Evolutionary conservation across 2,113 vertebrate species (phyloP), one percentile per base, ranked within the genome.

Genomic region (Oryzias curvinotus): DNA sequence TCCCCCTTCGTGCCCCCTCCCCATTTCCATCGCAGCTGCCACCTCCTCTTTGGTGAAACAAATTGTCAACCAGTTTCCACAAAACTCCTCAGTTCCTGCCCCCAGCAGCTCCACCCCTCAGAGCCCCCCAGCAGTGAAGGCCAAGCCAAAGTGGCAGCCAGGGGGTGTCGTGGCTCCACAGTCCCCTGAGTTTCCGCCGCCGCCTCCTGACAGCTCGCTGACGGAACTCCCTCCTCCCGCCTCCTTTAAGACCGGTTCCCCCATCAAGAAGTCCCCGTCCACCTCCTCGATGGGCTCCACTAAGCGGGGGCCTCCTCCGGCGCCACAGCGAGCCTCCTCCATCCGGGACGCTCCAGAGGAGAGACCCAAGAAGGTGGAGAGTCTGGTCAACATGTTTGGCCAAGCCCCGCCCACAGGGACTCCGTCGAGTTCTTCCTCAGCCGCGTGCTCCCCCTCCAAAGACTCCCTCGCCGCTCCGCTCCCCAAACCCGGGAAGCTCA

Each of bases 271-370:
- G 87, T 75, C 91, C 0, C 89, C 91, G 18, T 89, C 91, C n/a
- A 68, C 81, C 26, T 83, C 88, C 2, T 81, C 88, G 36, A 95
- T 94, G 53, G 93, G 91, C 0, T 94, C 95, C 68, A 94, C 78
- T 42, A 98, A 96, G 90, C 94, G 92, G 17, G 83, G 86, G 0
- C 96, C 96, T 0, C 97, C 96, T 2, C 95, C 96, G 0, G 92
- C 96, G 0, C 97, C 97, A 1, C 97, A 98, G 84, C 90, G 97
- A 4, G 96, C 96, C 79, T 98, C 96, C 73, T 98, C 95, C 59
- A 95, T 99, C 61, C 95, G 94, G 0, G 96, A 98, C 64, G 82
- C 71, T 52, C 91, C 90, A 0, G 96, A 97, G 30, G 96, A 88
- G 30, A 58, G 95, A 85, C 91, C 95, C 4, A 96, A 94, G 86